Base-by-base conservation (phyloP, 2,113 vertebrate species). In the Clupea harengus region DNA sequence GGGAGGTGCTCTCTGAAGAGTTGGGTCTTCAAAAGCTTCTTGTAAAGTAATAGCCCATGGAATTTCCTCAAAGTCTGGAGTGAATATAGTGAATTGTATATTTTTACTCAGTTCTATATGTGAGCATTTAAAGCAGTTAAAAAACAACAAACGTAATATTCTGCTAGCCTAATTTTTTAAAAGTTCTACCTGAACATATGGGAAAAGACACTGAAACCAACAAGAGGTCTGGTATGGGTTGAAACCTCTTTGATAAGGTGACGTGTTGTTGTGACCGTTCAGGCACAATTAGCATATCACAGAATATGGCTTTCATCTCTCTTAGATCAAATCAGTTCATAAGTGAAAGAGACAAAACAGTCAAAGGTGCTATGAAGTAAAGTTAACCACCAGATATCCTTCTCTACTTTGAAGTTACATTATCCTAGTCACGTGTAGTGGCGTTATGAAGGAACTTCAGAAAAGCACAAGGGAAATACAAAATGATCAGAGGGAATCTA, bases 261-360 rank as follows among this genome's bases (percentile, higher is more conserved):
- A 13, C 11, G 6, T 13, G 72, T 6, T 78, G 28, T 28, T 10
- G 6, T 28, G 10, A 39, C 13, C 39, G 39, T 78, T 78, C 72
- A 44, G 17, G 5, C 3, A 3, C 10, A 15, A 39, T 78, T 78
- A 78, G 72, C 72, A 44, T 78, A 78, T 78, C 72, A 78, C 32
- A 78, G 72, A 32, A 78, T 39, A 78, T 39, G 72, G 10, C 72
- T 78, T 78, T 78, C 72, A 78, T 78, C 72, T 32, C 5, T 78
- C 32, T 17, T 44, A 39, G 28, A 78, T 78, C 28, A 32, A 75
- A 39, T 78, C 72, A 78, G 39, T 1, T 39, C 39, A 39, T 39
- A 39, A 39, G 32, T 39, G 72, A 32, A 78, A 6, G 25, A 39
- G 10, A 78, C 28, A 78, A 78, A 78, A 32, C 17, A 39, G 15